Evolutionary conservation across 1,140 invertebrate species (phyloP).

Genomic region (Drosophila sturtevanti): DNA sequence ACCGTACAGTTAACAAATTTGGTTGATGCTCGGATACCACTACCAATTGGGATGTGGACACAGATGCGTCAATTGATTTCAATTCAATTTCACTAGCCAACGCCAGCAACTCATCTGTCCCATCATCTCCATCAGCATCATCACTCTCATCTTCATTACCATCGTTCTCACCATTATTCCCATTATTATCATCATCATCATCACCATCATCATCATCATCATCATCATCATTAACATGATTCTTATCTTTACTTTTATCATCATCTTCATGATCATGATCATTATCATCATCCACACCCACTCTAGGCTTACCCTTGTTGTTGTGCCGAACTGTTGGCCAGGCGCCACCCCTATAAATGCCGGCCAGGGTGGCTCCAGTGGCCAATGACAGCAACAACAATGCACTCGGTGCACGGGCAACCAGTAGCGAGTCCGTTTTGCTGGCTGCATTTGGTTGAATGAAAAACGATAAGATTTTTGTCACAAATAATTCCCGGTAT

Average conservation of each 20-base stretch:
- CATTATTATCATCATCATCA: neutral
- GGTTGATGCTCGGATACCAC: slow-evolving; percentile 18
- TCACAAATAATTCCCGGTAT: slow-evolving; percentile 82
- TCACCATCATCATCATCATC: neutral
- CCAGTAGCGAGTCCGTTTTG: slow-evolving; percentile 67
- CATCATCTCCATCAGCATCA: slow-evolving; percentile 22
- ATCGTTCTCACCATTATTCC: neutral
- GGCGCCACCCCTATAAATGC: slow-evolving; percentile 2
- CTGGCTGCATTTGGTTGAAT: slow-evolving; percentile 82
- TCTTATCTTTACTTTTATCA: neutral
- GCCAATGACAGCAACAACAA: slow-evolving; percentile 61
- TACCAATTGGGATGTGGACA: slow-evolving; percentile 2
- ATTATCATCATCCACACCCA: neutral
- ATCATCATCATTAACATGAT: neutral
- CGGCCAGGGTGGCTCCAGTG: slow-evolving; percentile 57
- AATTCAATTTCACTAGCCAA: slow-evolving; percentile 4
- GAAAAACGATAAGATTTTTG: slow-evolving; percentile 83
- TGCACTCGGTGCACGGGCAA: slow-evolving; percentile 50
- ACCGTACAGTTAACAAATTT: slow-evolving; percentile 58
- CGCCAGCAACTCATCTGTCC: slow-evolving; percentile 16
- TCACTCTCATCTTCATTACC: neutral
- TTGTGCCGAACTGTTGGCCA: slow-evolving; percentile 14
- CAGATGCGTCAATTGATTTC: neutral
- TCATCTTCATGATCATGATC: neutral
- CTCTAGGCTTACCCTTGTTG: slow-evolving; percentile 36